These are phyloP conservation scores for Cygnus buccinator DNA, from an alignment of 2,113 vertebrate species.

Conservation along the genomic window DNA sequence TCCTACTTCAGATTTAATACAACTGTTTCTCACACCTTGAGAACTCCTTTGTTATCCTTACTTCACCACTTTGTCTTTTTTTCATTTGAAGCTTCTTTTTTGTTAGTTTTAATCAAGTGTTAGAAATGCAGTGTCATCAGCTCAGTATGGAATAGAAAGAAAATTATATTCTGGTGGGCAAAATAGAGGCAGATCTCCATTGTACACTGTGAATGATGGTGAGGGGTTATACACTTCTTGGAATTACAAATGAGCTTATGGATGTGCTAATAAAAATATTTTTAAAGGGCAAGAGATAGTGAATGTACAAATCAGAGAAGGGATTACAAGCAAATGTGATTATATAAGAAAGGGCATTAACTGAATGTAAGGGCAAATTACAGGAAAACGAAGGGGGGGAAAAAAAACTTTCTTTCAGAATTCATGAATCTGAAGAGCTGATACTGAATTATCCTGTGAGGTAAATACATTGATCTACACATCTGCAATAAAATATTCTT, in stretches of 20 bases:
- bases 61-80: neutral
- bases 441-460: neutral
- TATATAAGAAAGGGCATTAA: neutral
- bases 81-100: neutral
- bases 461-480: neutral
- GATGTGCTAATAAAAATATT: neutral
- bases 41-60: neutral
- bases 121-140: neutral
- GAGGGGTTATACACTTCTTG: neutral
- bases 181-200: neutral
- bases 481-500: neutral
- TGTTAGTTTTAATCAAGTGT: neutral
- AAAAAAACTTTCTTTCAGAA: neutral
- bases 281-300: neutral
- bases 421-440: neutral
- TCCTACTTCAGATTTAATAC: neutral
- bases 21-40: neutral
- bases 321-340: neutral
- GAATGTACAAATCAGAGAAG: neutral
- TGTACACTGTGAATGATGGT: neutral
- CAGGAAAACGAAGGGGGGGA: neutral
- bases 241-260: neutral
- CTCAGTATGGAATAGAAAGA: neutral
- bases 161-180: neutral
- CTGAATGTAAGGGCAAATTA: neutral